These are phyloP conservation scores for Echinarachnius parma DNA, from an alignment of 53 echinoderm and acorn worm genomes.

Conservation along the genomic window DNA sequence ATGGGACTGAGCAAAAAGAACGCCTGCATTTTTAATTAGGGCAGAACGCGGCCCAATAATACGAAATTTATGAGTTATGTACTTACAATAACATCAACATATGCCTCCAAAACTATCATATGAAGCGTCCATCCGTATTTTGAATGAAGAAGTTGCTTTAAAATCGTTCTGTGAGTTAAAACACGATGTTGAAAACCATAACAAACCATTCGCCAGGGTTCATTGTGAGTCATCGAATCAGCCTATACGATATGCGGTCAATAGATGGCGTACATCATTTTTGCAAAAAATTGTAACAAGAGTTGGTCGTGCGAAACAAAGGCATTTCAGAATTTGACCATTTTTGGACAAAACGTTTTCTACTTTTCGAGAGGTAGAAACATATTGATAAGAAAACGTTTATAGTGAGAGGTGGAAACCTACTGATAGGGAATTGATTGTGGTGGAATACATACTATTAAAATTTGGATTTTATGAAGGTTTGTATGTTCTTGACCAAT, in stretches of 20 bases:
- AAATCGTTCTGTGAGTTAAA: neutral
- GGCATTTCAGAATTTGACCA: too few species aligned
- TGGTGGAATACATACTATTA: too few species aligned
- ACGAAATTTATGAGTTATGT: neutral
- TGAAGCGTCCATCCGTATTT: neutral
- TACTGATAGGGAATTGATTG: too few species aligned
- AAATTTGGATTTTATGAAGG: too few species aligned
- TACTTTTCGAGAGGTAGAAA: too few species aligned
- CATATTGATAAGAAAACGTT: too few species aligned
- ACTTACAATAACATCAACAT: neutral
- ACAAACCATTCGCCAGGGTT: neutral
- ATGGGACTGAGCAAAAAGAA: neutral
- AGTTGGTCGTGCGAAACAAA: too few species aligned
- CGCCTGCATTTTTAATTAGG: neutral
- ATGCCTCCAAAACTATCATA: neutral
- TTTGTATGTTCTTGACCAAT: too few species aligned
- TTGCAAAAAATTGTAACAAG: too few species aligned
- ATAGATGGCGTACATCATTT: neutral
- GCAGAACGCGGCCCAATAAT: neutral
- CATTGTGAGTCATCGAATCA: neutral
- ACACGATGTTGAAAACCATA: neutral
- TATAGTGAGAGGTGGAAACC: too few species aligned
- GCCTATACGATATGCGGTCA: neutral
- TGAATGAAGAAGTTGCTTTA: neutral
- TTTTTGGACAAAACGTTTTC: too few species aligned